phyloP scores from a whole-genome alignment of 2,888 invertebrate species.

The Choreutis nemorana region DNA sequence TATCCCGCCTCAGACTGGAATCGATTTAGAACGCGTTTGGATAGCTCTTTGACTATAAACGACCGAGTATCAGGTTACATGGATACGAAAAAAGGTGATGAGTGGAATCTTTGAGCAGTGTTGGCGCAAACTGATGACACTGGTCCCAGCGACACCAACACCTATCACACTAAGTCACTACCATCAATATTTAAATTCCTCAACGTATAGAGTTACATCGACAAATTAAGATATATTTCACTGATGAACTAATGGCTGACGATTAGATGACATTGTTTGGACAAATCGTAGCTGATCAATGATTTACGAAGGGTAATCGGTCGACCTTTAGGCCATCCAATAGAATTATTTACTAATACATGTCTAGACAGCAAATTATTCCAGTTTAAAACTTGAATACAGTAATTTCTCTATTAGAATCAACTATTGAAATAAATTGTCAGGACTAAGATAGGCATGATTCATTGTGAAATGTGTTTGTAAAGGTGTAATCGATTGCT shows the following conservation, averaged over 20 bases:
- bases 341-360: no score
- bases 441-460: no score
- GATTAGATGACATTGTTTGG: no score
- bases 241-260: no score
- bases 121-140: conserved; percentile 48
- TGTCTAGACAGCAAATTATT: no score
- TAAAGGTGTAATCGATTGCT: conserved; percentile 27
- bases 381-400: no score
- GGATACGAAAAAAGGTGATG: conserved; percentile 53
- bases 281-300: no score
- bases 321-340: no score
- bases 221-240: conserved; percentile 9
- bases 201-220: conserved; percentile 29
- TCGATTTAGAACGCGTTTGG: conserved; percentile 54
- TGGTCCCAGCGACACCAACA: conserved; percentile 24
- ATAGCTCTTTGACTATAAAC: conserved; percentile 46
- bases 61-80: conserved; percentile 59
- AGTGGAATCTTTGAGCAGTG: conserved; percentile 38
- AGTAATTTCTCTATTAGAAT: no score
- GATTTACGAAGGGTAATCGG: no score
- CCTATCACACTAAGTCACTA: conserved; percentile 20
- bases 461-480: background rate
- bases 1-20: conserved; percentile 48
- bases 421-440: no score
- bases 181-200: conserved; percentile 24